Evolutionary conservation across 2,888 invertebrate species (phyloP).

Genomic region (Andrena dorsata): DNA sequence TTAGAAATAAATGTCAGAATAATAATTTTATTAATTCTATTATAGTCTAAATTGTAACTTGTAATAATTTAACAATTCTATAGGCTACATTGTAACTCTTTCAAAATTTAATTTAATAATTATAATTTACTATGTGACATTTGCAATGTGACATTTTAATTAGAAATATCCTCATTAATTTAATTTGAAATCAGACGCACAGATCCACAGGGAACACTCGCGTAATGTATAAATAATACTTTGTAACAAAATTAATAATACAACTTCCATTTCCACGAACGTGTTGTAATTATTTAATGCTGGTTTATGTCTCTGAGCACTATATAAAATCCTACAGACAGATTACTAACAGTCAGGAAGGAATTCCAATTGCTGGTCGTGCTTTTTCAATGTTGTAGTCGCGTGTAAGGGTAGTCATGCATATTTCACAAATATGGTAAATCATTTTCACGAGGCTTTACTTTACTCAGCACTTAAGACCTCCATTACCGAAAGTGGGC

Average conservation of each 20-base stretch:
- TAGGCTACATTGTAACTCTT: too few species aligned
- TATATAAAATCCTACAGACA: too few species aligned
- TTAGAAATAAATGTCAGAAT: too few species aligned
- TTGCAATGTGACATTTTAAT: neutral
- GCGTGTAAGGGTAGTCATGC: neutral
- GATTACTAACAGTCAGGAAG: neutral
- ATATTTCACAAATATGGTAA: conserved; percentile 15
- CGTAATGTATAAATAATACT: neutral
- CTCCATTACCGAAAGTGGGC: conserved; percentile 39
- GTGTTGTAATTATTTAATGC: too few species aligned
- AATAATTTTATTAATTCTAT: too few species aligned
- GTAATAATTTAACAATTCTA: too few species aligned
- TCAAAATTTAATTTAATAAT: too few species aligned
- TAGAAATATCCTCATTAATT: neutral
- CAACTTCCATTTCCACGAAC: too few species aligned
- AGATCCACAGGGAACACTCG: neutral
- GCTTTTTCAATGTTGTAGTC: neutral
- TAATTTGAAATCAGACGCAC: neutral
- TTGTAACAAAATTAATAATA: neutral
- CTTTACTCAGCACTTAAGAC: conserved; percentile 35
- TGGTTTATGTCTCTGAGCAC: neutral
- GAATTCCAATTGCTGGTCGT: neutral
- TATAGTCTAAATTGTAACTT: too few species aligned
- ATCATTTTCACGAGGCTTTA: conserved; percentile 25
- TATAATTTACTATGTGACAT: neutral